Evolutionary conservation across 2,888 invertebrate species (phyloP), one percentile per base, ranked within the genome.

Genomic region (Nebria salina): DNA sequence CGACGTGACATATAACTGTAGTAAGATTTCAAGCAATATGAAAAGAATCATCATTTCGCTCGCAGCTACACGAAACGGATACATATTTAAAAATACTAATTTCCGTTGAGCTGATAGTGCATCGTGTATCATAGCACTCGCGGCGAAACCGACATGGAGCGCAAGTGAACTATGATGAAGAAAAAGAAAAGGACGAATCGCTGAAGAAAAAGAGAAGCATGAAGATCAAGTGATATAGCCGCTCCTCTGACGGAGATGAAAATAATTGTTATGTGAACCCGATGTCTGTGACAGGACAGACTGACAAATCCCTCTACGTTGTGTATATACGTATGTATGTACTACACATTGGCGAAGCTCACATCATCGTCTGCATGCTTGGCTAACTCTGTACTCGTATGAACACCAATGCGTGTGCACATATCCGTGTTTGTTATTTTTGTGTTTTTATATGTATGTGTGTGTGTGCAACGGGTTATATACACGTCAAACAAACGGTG

Each of bases 261-360:
- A 79, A 79, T 79, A 79, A 79, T 79, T 79, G 79, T 79, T 79
- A 79, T 75, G 75, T 79, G 79, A 74, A 79, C 68, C 65, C 79
- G 66, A 79, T 79, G 75, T 3, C 79, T 79, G 68, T 70, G 70
- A 70, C 70, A 70, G 70, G 11, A 66, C 77, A 76, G 77, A 77
- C 70, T 66, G 74, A 43, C 78, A 78, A 78, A 78, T 78, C 78
- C 73, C 72, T 15, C 68, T 9, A 20, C 20, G 20, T 20, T 20
- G 20, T 20, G 20, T 34, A 34, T 34, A 34, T 34, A 34, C 5
- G 5, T 15, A 70, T 70, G 8, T 54, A 54, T 13, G 2, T 54
- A 54, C 6, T 34, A 13, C 8, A 11, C 54, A 54, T 54, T 13
- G 54, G 54, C 54, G 13, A 54, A 54, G 2, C 54, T 54, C 8